Conservation (phyloP, 30 jellyfish, hydroid and myxozoan species). For the Mastigias papua region DNA sequence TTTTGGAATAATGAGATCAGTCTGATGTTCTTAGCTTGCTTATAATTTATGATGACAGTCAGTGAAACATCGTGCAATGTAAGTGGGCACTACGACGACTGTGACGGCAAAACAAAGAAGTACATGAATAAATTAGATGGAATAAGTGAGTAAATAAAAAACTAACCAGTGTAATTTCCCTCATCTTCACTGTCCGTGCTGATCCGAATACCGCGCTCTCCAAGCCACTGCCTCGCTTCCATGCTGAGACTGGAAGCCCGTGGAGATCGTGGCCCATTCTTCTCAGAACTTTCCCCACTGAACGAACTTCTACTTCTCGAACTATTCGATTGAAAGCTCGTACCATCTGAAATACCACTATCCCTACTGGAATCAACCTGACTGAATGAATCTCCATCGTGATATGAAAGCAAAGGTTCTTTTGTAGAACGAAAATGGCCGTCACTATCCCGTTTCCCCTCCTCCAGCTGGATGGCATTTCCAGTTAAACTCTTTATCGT, state of each 20-base stretch:
- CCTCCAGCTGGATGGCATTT: conserved; percentile 55
- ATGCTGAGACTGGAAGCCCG: conserved; percentile 69
- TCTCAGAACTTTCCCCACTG: conserved; percentile 4
- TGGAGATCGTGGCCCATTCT: conserved; percentile 20
- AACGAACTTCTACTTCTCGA: conserved; percentile 13
- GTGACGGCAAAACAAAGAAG: too few relatives aligned
- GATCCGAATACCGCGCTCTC: conserved; percentile 77
- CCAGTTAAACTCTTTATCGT: conserved; percentile 52
- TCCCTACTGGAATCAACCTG: conserved; percentile 83
- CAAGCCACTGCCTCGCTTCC: conserved; percentile 94
- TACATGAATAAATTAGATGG: too few relatives aligned
- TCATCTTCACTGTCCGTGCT: conserved; percentile 57
- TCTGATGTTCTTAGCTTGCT: too few relatives aligned
- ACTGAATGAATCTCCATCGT: conserved; percentile 35
- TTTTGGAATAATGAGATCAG: too few relatives aligned
- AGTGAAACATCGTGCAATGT: too few relatives aligned
- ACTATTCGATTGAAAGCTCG: conserved; percentile 40
- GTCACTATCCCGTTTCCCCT: not conserved
- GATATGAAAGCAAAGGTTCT: conserved; percentile 6
- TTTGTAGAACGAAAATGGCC: not conserved
- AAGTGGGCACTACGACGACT: too few relatives aligned
- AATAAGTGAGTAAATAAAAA: too few relatives aligned
- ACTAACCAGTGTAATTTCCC: conserved; percentile 34
- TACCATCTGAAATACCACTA: conserved; percentile 94
- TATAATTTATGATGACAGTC: too few relatives aligned